Percentiles rank a stretch among this genome's conserved stretches.
phyloP scores from a whole-genome alignment of 2,888 invertebrate genomes.

The Neoaliturus tenellus region DNA sequence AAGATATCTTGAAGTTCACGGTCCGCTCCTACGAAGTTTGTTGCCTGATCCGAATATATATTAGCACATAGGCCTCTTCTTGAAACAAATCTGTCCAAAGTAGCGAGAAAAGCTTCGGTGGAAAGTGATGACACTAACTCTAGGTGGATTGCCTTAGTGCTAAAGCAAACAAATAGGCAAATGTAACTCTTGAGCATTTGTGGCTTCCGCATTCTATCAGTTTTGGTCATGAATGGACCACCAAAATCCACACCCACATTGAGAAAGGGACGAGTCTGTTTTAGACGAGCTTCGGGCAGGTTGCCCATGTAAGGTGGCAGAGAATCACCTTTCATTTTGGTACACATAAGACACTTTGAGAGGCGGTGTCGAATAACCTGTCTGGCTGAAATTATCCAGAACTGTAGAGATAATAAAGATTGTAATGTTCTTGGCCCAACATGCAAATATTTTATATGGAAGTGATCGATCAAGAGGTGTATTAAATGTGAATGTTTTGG shows the following conservation, averaged over 20 bases:
- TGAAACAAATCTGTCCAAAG: conserved; percentile 68
- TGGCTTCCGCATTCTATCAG: background rate
- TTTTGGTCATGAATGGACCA: conserved; percentile 38
- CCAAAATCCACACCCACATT: conserved; percentile 54
- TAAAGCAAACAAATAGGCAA: conserved; percentile 67
- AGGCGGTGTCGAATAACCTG: background rate
- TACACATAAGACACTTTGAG: conserved; percentile 13
- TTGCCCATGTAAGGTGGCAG: conserved; percentile 51
- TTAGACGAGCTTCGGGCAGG: conserved; percentile 18
- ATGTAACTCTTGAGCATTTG: conserved; percentile 62
- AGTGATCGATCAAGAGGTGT: conserved; percentile 50
- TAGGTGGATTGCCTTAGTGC: conserved; percentile 68
- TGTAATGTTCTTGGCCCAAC: conserved; percentile 47
- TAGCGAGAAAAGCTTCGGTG: conserved; percentile 68
- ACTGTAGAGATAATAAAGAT: conserved; percentile 1
- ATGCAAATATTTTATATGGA: conserved; percentile 53
- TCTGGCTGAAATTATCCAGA: conserved; percentile 46
- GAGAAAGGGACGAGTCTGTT: conserved; percentile 10
- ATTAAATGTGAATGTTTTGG: conserved; percentile 57
- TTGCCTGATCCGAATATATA: conserved; percentile 69
- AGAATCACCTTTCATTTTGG: background rate
- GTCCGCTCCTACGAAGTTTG: conserved; percentile 69
- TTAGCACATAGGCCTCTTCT: conserved; percentile 67
- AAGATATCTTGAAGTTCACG: conserved; percentile 47
- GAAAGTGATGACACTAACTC: conserved; percentile 68